Percentiles rank a stretch among this genome's conserved stretches.
These are phyloP conservation scores for Macrophya alboannulata DNA, from an alignment of 2,888 invertebrate genomes.

Conservation along the genomic window DNA sequence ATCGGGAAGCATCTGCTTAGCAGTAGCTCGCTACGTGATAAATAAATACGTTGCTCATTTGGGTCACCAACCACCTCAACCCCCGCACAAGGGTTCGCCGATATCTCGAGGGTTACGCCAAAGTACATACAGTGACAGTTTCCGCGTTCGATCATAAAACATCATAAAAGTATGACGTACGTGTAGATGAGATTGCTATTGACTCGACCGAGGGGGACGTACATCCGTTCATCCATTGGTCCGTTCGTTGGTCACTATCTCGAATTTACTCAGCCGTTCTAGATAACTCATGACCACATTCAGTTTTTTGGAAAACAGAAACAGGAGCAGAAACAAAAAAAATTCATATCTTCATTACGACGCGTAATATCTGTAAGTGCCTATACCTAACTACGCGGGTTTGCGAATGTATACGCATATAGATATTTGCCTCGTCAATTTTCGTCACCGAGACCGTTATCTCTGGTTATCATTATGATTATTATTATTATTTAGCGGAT, in stretches of 20 bases:
- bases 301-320: not conserved
- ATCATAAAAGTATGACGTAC: conserved; percentile 50
- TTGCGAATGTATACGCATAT: not conserved
- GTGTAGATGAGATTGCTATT: conserved; percentile 49
- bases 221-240: not conserved
- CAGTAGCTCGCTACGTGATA: not conserved
- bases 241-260: conserved; percentile 14
- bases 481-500: conserved; percentile 32
- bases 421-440: not conserved
- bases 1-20: conserved; percentile 8
- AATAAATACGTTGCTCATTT: conserved; percentile 14
- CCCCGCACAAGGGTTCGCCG: not conserved
- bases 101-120: conserved; percentile 12
- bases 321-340: not conserved
- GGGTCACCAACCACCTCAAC: not conserved
- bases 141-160: conserved; percentile 48
- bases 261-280: conserved; percentile 34
- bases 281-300: not conserved
- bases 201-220: conserved; percentile 27
- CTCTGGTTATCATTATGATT: conserved; percentile 20
- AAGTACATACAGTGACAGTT: conserved; percentile 26
- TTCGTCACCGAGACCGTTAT: conserved; percentile 13
- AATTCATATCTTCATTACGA: not conserved
- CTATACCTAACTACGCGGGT: not conserved
- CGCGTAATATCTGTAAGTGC: not conserved